These are phyloP conservation scores for Drosophila barbarae DNA, from an alignment of 2,888 invertebrate species.

Conservation along the genomic window DNA sequence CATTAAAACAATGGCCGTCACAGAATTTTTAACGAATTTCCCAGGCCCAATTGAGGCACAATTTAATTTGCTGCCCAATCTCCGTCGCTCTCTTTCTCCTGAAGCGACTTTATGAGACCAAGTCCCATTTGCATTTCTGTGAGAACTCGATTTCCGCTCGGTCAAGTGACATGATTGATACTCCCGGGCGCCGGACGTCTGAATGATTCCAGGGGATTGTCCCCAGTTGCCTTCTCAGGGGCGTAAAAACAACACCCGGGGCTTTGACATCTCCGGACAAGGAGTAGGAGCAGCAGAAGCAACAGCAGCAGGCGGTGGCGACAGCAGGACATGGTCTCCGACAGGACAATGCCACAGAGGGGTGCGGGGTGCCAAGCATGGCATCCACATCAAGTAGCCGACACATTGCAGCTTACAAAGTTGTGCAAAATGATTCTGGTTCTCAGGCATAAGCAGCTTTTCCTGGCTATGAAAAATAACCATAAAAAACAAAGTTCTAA, in stretches of 20 bases:
- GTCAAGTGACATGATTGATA: conserved; percentile 72
- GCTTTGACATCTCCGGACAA: conserved; percentile 29
- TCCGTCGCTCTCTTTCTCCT: conserved; percentile 3
- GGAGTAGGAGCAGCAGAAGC: neutral
- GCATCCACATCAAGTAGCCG: conserved; percentile 41
- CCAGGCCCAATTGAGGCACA: conserved; percentile 21
- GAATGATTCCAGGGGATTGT: conserved; percentile 34
- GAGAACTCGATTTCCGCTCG: conserved; percentile 60
- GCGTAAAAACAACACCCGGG: conserved; percentile 29
- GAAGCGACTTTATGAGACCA: conserved; percentile 28
- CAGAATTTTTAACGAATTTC: conserved; percentile 41
- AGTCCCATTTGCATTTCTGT: conserved; percentile 37
- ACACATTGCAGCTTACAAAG: conserved; percentile 46
- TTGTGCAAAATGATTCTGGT: conserved; percentile 27
- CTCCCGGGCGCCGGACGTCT: conserved; percentile 34
- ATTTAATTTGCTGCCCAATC: conserved; percentile 26
- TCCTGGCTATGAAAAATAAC: neutral
- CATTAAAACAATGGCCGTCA: conserved; percentile 41
- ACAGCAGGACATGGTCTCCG: conserved; percentile 21
- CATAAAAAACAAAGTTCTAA: neutral
- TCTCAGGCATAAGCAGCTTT: conserved; percentile 7
- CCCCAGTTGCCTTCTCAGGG: conserved; percentile 15
- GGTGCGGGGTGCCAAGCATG: neutral
- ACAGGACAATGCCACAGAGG: conserved; percentile 17
- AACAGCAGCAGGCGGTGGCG: conserved; percentile 15